Evolutionary conservation across 35 echinoderm and acorn worm genomes (phyloP).

Genomic region (Hemicentrotus pulcherrimus): DNA sequence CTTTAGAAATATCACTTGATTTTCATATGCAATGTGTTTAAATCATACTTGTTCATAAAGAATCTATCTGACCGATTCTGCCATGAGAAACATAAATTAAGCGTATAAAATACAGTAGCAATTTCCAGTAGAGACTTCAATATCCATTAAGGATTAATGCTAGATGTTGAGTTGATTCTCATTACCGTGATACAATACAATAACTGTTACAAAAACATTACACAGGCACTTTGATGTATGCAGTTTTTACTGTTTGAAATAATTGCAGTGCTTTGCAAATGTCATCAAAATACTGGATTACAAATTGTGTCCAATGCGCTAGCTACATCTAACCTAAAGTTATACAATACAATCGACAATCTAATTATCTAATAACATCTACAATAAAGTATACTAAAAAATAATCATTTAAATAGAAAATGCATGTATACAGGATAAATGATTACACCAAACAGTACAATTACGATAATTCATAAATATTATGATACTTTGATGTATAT

Average conservation of each 20-base stretch:
- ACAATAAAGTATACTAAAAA: background rate
- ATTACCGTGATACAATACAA: background rate
- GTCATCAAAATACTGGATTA: background rate
- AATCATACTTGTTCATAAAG: background rate
- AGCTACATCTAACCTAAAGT: background rate
- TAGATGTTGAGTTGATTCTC: background rate
- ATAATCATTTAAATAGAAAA: slow-evolving; percentile 8
- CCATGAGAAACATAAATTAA: background rate
- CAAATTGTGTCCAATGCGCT: background rate
- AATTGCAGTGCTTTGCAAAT: slow-evolving; percentile 36
- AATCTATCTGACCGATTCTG: background rate
- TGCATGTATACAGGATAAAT: slow-evolving; percentile 7
- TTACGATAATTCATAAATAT: slow-evolving; percentile 36
- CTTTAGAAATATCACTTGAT: background rate
- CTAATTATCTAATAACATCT: background rate
- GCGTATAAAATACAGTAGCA: background rate
- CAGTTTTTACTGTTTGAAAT: slow-evolving; percentile 26
- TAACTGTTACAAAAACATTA: background rate
- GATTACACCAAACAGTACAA: slow-evolving; percentile 39
- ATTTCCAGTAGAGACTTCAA: background rate
- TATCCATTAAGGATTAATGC: background rate
- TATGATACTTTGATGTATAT: background rate
- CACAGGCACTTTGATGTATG: slow-evolving; percentile 21
- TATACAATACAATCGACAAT: background rate
- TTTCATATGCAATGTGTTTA: background rate